These are phyloP conservation scores for Blastobasis lacticolella DNA, from an alignment of 2,888 invertebrate species.

Conservation along the genomic window DNA sequence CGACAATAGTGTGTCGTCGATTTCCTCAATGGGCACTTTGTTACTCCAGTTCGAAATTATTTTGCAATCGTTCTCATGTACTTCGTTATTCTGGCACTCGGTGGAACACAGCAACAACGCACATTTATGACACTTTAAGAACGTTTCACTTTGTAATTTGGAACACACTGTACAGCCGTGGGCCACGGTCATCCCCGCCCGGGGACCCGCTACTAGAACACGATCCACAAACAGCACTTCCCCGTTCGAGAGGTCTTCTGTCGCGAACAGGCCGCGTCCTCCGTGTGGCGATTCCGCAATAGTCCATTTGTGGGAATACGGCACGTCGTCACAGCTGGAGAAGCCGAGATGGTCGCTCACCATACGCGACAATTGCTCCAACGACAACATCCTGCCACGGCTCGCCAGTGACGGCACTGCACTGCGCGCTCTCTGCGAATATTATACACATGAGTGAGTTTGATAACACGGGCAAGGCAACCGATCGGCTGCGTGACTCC, in stretches of 20 bases:
- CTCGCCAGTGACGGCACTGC: slow-evolving; percentile 54
- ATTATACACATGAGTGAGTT: slow-evolving; percentile 48
- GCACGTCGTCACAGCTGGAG: slow-evolving; percentile 32
- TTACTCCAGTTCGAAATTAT: slow-evolving; percentile 75
- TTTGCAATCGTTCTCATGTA: slow-evolving; percentile 78
- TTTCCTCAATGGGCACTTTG: slow-evolving; percentile 54
- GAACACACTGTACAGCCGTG: slow-evolving; percentile 80
- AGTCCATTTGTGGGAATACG: slow-evolving; percentile 68
- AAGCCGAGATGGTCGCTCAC: slow-evolving; percentile 61
- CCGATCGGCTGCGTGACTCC: slow-evolving; percentile 33
- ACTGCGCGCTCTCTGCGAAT: slow-evolving; percentile 58
- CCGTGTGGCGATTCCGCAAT: slow-evolving; percentile 75
- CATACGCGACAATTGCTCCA: slow-evolving; percentile 64
- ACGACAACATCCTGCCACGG: slow-evolving; percentile 67
- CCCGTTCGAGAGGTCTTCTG: slow-evolving; percentile 76
- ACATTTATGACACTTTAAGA: slow-evolving; percentile 76
- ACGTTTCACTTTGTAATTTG: slow-evolving; percentile 50
- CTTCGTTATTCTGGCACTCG: slow-evolving; percentile 73
- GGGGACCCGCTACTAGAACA: slow-evolving; percentile 81
- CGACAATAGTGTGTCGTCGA: slow-evolving; percentile 47
- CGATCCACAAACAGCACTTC: slow-evolving; percentile 82
- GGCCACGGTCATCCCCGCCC: slow-evolving; percentile 67
- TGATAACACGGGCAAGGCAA: slow-evolving; percentile 54
- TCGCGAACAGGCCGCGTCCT: slow-evolving; percentile 83
- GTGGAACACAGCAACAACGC: slow-evolving; percentile 80